Evolutionary conservation across 2,113 vertebrate species (phyloP), one percentile per base, ranked within the genome.

Genomic region (Donacobius atricapilla): DNA sequence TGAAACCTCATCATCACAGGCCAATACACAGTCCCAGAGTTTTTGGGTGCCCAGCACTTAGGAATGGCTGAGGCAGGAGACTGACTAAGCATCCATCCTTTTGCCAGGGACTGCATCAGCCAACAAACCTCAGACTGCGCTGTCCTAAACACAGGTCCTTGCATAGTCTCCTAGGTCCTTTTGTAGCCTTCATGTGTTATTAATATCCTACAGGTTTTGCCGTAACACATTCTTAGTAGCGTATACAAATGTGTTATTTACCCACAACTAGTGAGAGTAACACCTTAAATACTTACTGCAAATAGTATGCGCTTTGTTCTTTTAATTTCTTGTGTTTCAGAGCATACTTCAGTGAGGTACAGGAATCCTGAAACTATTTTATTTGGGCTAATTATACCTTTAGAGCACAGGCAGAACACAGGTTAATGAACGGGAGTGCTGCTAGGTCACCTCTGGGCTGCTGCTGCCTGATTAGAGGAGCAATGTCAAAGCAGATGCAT

Each of bases 271-370:
- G 21, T 37, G 27, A 69, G 37, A 87, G 64, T 56, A 78, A 83
- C 33, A 51, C 18, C 23, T 33, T 81, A 86, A 58, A 71, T 75
- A 54, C 42, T 91, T 81, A 42, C 14, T 79, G 15, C 53, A 83
- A 63, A 47, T n/a, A 66, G 20, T n/a, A 33, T 31, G 25, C 80
- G 66, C n/a, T 88, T 90, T 91, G 83, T 65, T 87, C n/a, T 80
- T 69, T 54, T 69, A n/a, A 64, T 76, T 79, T 95, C 24, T 79
- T 72, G 15, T 80, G 44, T 72, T 92, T 94, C 68, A 60, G 57
- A 83, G 15, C 48, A 73, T 45, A 83, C 18, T 13, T 84, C 50
- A 23, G 44, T 75, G 40, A 94, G 66, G 48, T 47, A 48, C 48
- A 76, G 23, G 71, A 71, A 35, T 88, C 31, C 48, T 3, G 1